Base-by-base conservation (phyloP, 2,888 invertebrate genomes). In the Dioctria linearis region DNA sequence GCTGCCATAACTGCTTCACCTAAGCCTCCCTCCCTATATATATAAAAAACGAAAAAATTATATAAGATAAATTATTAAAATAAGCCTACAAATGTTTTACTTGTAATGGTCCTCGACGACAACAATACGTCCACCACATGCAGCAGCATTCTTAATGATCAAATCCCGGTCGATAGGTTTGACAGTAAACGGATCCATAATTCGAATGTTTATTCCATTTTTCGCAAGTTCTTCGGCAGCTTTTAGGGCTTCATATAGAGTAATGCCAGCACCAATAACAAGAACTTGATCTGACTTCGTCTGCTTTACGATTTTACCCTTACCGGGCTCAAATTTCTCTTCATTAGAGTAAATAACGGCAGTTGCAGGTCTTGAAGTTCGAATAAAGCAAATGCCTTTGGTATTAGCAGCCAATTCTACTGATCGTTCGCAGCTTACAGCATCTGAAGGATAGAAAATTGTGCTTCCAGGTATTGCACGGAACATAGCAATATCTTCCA, bases 81-180 rank as follows among this genome's bases (percentile, higher is more conserved):
- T 25, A 25, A 25, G 25, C 2, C 25, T 25, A 25, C 25, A 42
- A 42, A 83, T 66, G 93, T 94, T 98, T 88, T 96, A 96, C 83
- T 95, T 93, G 88, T 99, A 99, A 89, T 99, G 99, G 88, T 99
- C 99, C 89, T 99, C 99, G 0, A 98, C 97, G 51, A 97, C 97
- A 73, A 99, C 88, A 79, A 99, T 92, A 8, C 93, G 91, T 1
- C 97, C 97, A 5, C 94, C 95, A 80, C 92, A 94, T 79, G 94
- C 94, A 82, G 91, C 91, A 3, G 97, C 98, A 88, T 96, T 93
- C 76, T 91, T 90, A 59, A 94, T 88, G 59, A 99, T 93, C 2
- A 93, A 91, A 1, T 92, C 92, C 79, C 90, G 92, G 90, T 99
- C 99, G 84, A 99, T 90, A 0, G 99, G 99, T 90, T 99, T 99